phyloP scores from a whole-genome alignment of 1,140 invertebrate species.

The Rhagoletis zephyria region DNA sequence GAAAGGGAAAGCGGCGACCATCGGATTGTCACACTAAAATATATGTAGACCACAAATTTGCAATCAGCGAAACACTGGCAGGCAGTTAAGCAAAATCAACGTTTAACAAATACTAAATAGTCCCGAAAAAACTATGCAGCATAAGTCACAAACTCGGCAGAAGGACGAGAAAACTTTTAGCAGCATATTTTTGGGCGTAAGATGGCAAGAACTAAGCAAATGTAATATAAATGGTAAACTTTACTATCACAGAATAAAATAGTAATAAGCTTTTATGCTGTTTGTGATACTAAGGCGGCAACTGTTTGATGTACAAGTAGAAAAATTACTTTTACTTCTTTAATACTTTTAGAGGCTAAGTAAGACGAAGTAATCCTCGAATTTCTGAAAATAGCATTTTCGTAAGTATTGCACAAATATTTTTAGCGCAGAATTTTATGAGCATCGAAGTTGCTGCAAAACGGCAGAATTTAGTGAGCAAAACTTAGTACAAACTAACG shows the following conservation, averaged over 20 bases:
- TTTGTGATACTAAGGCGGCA: no score
- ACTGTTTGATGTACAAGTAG: no score
- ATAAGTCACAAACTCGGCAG: no score
- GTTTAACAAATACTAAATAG: not conserved
- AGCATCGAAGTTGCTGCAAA: not conserved
- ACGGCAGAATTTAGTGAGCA: not conserved
- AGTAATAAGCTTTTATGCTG: no score
- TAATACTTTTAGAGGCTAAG: no score
- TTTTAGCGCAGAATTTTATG: not conserved
- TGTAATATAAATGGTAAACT: not conserved
- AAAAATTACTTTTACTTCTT: no score
- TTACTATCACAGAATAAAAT: no score
- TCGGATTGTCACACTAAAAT: not conserved
- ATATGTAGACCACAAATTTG: constrained; percentile 2
- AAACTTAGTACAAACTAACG: not conserved
- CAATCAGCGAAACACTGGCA: constrained; percentile 2
- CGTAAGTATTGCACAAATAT: no score
- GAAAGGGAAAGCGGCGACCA: not conserved
- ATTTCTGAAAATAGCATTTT: no score
- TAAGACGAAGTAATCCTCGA: no score
- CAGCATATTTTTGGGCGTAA: no score
- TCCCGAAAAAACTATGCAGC: not conserved
- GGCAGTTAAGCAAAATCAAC: not conserved
- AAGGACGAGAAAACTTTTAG: not conserved
- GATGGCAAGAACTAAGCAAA: not conserved